Base-by-base conservation (phyloP, 2,797 vertebrate species). In the Pseudomugil tenellus region DNA sequence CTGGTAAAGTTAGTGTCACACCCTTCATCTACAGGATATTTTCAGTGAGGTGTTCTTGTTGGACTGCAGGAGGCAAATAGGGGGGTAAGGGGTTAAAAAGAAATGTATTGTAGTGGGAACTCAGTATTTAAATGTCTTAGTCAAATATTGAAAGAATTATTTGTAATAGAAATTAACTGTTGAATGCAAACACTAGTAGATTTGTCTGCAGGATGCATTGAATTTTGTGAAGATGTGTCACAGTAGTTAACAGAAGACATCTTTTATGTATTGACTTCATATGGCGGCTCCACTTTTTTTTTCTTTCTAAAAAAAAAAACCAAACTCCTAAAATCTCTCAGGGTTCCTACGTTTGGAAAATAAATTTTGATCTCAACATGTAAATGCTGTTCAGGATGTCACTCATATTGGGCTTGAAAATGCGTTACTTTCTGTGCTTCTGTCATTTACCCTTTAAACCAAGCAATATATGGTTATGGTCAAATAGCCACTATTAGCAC, bases 51-150 rank as follows among this genome's bases (percentile, higher is more conserved):
- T 87, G 82, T 87, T 79, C 78, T 83, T 83, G 73, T 81, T 32
- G 29, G 64, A 75, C 51, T 70, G 77, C 70, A 79, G 68, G 77
- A 80, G 80, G 74, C 75, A 62, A 66, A 75, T 6, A 37, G 52
- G 66, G 59, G 37, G 55, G 48, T 17, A 61, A 64, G 76, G 52
- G 58, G 49, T 51, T 35, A 58, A 76, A 65, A 72, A 74, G 64
- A 73, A 78, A 69, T 85, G 75, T 87, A 84, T 90, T 85, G 75
- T 77, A 74, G 65, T 64, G 77, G 89, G 64, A 85, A 85, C 64
- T 91, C 91, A 91, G 91, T 93, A 94, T 94, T 94, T 94, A 92
- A 93, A 90, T 87, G 90, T 93, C 73, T 86, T 91, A 85, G 84
- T 90, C 79, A 82, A 83, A 87, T 91, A 92, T 89, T 89, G 80